Evolutionary conservation across 1,140 invertebrate species (phyloP).

Genomic region (Drosophila orosa): DNA sequence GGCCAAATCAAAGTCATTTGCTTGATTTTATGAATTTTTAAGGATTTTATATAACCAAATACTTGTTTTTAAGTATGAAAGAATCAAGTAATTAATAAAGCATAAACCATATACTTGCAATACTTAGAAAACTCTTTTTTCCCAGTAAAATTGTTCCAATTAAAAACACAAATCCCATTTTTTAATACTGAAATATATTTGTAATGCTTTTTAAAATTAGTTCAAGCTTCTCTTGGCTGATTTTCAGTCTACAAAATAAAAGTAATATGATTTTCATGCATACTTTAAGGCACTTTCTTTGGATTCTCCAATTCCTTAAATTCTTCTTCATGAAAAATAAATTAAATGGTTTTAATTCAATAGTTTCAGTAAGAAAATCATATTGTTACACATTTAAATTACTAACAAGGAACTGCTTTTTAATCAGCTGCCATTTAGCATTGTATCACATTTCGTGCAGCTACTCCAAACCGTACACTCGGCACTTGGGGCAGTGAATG

Average conservation of each 20-base stretch:
- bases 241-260: neutral
- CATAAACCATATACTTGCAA: too few species aligned
- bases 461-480: too few species aligned
- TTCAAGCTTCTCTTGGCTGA: neutral
- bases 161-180: neutral
- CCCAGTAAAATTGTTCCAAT: too few species aligned
- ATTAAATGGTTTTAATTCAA: neutral
- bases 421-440: too few species aligned
- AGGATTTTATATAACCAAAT: neutral
- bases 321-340: neutral
- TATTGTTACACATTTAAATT: neutral
- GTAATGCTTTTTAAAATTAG: neutral
- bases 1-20: too few species aligned
- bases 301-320: too few species aligned
- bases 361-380: neutral
- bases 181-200: neutral
- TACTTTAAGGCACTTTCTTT: neutral
- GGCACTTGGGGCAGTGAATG: conserved; percentile 50
- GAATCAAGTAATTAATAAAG: too few species aligned
- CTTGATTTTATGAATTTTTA: too few species aligned
- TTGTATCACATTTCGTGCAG: neutral
- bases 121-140: too few species aligned
- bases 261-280: neutral
- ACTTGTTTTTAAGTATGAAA: too few species aligned
- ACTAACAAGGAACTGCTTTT: neutral